Conservation (phyloP, 2,113 vertebrate genomes). For the Chlorodrepanis virens region DNA sequence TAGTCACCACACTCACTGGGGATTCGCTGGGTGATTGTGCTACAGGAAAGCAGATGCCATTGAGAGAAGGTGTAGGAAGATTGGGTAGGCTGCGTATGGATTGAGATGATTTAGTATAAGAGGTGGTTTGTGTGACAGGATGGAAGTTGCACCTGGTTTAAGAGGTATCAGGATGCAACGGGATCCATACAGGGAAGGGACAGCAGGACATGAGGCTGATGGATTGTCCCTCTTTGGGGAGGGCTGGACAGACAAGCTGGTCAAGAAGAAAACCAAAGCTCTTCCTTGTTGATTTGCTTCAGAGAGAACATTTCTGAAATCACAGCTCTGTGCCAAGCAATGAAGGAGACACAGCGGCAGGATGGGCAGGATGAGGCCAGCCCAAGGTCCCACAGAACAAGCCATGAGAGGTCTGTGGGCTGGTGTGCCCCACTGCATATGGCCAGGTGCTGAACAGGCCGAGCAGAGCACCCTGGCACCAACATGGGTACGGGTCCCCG, state of each 20-base stretch:
- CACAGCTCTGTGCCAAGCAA: background rate
- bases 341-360: background rate
- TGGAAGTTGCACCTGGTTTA: background rate
- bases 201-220: background rate
- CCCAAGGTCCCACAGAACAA: background rate
- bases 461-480: background rate
- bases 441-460: background rate
- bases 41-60: background rate
- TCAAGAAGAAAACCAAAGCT: background rate
- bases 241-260: background rate
- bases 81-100: background rate
- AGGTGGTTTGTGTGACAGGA: rapidly evolving
- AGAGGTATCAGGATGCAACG: background rate
- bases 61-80: background rate
- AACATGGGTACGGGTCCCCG: background rate
- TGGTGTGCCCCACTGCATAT: rapidly evolving
- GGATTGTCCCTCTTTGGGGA: background rate
- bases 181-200: background rate
- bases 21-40: background rate
- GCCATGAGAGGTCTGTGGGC: background rate
- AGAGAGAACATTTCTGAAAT: background rate
- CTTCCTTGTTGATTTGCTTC: background rate
- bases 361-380: background rate
- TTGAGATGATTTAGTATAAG: background rate
- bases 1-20: rapidly evolving